Base-by-base conservation (phyloP, 2,888 invertebrate genomes). In the Aphidius colemani region DNA sequence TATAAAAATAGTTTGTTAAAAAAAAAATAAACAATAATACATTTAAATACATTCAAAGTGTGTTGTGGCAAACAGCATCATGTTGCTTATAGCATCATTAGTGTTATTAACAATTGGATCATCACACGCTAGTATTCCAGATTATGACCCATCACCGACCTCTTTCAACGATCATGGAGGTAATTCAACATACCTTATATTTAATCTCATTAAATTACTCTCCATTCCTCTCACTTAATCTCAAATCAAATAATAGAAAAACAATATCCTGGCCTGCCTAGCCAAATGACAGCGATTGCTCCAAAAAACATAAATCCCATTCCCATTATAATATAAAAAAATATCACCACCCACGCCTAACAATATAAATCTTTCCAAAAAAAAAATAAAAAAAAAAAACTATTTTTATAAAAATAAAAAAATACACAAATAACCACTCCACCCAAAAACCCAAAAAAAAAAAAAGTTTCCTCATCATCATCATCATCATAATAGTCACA, bases 111-210 rank as follows among this genome's bases (percentile, higher is more conserved):
- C 74, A 69, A 74, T 78, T 72, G 76, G 76, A 71, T 72, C 73
- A 72, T 76, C 77, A 72, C 75, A 75, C 70, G 79, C 76, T 71
- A 75, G 67, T 68, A 69, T 73, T 72, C 69, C 70, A 67, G 70
- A 30, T 30, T 30, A 70, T 66, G 74, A 76, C 69, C 73, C 78
- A 67, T 75, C 78, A 71, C 75, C 78, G 74, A 78, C 76, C 72
- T 77, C 78, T 72, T 75, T 75, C 74, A 78, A 77, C 78, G 77
- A 80, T 77, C 80, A 79, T 78, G 80, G 79, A 80, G 80, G 80
- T 80, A 76, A 79, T 74, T 73, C 30, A 30, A 30, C 30, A 30
- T 30, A 1, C 3, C 3, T 30, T 30, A 30, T 2, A 5, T 30
- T 5, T 30, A 30, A 30, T 30, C 30, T 5, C 3, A 30, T 30